phyloP scores from a whole-genome alignment of 2,888 invertebrate species.

The Pristionchus exspectatus region DNA sequence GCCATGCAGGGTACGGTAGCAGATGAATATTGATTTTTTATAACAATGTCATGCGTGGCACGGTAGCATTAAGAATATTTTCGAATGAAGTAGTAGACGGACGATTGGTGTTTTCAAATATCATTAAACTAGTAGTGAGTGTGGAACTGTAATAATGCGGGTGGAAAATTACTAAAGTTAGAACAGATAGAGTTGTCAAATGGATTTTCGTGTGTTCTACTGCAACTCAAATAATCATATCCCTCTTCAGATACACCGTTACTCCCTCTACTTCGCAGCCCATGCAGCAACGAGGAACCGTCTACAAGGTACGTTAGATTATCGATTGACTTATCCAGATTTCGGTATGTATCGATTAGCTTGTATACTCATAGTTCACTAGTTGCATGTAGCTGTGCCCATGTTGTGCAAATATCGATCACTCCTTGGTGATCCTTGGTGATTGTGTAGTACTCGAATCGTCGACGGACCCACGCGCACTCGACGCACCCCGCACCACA shows the following conservation, averaged over 20 bases:
- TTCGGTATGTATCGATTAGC: slow-evolving; percentile 8
- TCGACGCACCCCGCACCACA: background rate
- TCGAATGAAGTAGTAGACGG: no score
- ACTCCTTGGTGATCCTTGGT: background rate
- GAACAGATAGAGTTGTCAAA: no score
- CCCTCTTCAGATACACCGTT: slow-evolving; percentile 12
- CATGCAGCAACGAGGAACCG: slow-evolving; percentile 21
- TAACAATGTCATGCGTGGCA: no score
- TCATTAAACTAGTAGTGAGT: background rate
- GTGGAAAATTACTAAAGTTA: background rate
- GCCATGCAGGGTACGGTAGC: background rate
- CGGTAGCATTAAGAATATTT: no score
- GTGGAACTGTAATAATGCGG: background rate
- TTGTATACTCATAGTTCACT: background rate
- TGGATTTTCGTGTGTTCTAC: background rate
- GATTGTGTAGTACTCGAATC: slow-evolving; percentile 14
- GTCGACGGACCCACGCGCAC: background rate
- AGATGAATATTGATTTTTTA: no score
- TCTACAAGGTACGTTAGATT: slow-evolving; percentile 30
- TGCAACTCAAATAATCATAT: background rate
- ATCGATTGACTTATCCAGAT: background rate
- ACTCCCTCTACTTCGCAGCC: background rate
- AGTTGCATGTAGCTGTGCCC: background rate
- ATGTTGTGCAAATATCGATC: slow-evolving; percentile 1
- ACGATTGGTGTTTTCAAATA: no score